Evolutionary conservation across 2,888 invertebrate species (phyloP).

Genomic region (Patella depressa): DNA sequence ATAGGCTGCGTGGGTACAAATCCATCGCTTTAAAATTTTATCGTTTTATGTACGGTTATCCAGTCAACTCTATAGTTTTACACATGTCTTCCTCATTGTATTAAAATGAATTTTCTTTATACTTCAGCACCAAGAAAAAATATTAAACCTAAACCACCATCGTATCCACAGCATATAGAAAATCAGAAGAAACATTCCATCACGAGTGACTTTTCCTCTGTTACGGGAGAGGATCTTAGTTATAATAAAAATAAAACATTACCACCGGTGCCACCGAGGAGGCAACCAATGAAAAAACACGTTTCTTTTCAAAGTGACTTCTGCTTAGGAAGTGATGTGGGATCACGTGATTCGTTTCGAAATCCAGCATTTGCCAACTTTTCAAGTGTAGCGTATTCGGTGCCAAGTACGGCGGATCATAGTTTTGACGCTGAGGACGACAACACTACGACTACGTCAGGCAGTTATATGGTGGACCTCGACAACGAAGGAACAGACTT

Average conservation of each 20-base stretch:
- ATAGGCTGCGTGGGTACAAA: no score
- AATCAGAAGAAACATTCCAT: constrained; percentile 2
- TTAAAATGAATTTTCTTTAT: not conserved
- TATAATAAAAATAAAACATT: not conserved
- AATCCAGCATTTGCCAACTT: constrained; percentile 2
- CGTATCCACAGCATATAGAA: constrained; percentile 3
- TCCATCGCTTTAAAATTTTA: not conserved
- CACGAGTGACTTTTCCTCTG: not conserved
- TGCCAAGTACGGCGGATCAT: constrained; percentile 25
- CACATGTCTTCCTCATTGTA: no score
- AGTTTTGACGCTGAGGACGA: constrained; percentile 38
- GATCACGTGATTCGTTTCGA: not conserved
- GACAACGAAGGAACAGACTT: constrained; percentile 21
- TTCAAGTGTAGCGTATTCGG: constrained; percentile 15
- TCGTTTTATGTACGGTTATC: not conserved
- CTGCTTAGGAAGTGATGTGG: not conserved
- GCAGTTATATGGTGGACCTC: constrained; percentile 37
- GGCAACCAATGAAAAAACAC: constrained; percentile 17
- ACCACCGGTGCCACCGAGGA: not conserved
- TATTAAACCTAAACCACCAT: not conserved
- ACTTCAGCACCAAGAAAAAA: constrained; percentile 1
- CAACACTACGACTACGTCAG: constrained; percentile 42
- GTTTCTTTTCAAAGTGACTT: constrained; percentile 24
- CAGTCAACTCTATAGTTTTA: no score
- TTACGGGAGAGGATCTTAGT: not conserved